Evolutionary conservation across 53 echinoderm and acorn worm species (phyloP).

Genomic region (Temnopleurus reevesii): DNA sequence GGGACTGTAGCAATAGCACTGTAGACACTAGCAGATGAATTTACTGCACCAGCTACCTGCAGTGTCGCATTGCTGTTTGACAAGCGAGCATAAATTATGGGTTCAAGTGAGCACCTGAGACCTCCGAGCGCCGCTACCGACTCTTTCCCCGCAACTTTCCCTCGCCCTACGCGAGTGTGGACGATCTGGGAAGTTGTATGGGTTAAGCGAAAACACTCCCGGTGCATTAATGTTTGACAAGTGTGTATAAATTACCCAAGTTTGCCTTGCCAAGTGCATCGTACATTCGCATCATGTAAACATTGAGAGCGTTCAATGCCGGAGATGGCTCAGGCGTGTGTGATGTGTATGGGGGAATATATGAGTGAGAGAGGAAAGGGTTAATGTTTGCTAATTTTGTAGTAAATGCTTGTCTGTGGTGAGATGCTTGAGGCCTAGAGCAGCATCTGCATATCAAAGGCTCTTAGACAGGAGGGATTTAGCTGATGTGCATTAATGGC

Average conservation of each 20-base stretch:
- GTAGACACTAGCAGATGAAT: not conserved
- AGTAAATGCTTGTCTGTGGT: not conserved
- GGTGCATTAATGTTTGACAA: slow-evolving; percentile 37
- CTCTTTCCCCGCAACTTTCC: not conserved
- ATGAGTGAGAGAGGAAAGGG: not conserved
- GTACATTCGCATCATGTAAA: not conserved
- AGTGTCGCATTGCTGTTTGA: not conserved
- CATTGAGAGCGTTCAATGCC: not conserved
- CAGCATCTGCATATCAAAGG: too few species aligned
- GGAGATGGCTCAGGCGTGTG: not conserved
- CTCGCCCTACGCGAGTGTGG: not conserved
- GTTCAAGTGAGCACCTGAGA: not conserved
- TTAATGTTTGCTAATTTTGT: not conserved
- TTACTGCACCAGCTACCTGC: slow-evolving; percentile 23
- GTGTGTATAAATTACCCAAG: slow-evolving; percentile 24
- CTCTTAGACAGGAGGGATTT: too few species aligned
- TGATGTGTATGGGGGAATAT: not conserved
- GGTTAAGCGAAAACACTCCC: not conserved
- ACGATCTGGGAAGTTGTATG: too few species aligned
- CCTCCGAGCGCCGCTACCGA: not conserved
- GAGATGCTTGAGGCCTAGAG: not conserved
- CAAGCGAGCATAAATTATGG: slow-evolving; percentile 13
- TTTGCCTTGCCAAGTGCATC: not conserved
- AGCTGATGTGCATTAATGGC: too few species aligned
- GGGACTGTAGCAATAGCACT: too few species aligned